Evolutionary conservation across 2,113 vertebrate genomes (phyloP).

Genomic region (Dendrocopos noguchii): DNA sequence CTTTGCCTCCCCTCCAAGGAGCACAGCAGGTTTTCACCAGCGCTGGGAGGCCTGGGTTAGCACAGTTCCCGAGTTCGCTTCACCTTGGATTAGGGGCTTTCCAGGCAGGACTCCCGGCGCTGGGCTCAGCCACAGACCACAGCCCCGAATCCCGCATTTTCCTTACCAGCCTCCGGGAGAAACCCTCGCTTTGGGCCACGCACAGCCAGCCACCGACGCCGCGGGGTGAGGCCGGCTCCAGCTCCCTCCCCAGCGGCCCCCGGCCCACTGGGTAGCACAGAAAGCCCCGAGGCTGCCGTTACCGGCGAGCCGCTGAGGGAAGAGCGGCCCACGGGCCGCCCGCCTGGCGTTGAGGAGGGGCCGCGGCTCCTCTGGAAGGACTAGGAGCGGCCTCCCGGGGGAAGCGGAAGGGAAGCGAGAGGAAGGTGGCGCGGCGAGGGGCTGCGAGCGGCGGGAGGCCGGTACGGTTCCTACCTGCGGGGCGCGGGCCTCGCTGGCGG

Average conservation of each 20-base stretch:
- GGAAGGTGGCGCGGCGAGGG: neutral
- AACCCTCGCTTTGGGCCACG: neutral
- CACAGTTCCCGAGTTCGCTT: fast-evolving
- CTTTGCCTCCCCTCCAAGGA: neutral
- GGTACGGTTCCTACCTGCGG: neutral
- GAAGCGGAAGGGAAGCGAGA: too few species aligned
- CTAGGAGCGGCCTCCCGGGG: too few species aligned
- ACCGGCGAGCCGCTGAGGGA: neutral
- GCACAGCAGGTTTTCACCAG: fast-evolving
- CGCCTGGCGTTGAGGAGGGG: neutral
- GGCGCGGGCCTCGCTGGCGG: neutral
- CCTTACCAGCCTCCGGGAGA: fast-evolving
- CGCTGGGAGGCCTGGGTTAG: neutral
- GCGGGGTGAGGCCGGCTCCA: neutral
- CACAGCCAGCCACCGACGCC: too few species aligned
- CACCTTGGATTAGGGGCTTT: neutral
- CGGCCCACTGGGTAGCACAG: neutral
- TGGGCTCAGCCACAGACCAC: neutral
- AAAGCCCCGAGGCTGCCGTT: neutral
- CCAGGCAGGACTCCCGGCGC: neutral
- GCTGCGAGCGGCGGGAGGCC: neutral
- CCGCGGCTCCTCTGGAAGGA: neutral
- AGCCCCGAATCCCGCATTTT: fast-evolving
- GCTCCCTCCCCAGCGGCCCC: neutral
- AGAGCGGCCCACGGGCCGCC: neutral